Conservation (phyloP, 2,113 vertebrate genomes). For the Leptosomus discolor region DNA sequence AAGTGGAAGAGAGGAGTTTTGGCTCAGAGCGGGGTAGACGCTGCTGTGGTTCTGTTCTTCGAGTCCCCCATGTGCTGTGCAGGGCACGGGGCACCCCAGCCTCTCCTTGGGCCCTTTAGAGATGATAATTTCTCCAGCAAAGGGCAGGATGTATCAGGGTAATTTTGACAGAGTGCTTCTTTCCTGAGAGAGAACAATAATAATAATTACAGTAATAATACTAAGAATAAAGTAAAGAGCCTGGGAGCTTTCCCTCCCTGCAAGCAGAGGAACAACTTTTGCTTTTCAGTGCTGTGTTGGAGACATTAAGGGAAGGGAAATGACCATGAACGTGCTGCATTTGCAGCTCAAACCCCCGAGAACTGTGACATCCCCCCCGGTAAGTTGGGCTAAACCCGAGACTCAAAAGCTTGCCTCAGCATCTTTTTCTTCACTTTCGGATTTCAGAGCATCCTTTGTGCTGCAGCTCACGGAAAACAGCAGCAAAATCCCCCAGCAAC, state of each 20-base stretch:
- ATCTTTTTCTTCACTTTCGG: not conserved
- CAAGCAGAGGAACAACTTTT: not conserved
- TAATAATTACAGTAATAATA: not conserved
- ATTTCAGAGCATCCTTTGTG: not conserved
- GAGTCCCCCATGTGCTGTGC: not conserved
- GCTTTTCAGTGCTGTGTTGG: not conserved
- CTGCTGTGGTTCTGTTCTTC: not conserved
- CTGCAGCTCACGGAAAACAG: rapidly evolving
- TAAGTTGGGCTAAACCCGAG: not conserved
- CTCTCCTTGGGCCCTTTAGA: not conserved
- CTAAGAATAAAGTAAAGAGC: not conserved
- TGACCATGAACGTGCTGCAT: not conserved
- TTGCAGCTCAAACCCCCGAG: not conserved
- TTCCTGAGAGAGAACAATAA: not conserved
- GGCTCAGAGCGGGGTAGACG: not conserved
- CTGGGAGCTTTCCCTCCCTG: not conserved
- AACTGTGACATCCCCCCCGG: no score
- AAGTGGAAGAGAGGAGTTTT: not conserved
- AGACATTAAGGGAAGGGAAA: not conserved
- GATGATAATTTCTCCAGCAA: not conserved
- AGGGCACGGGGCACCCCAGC: not conserved
- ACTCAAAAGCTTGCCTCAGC: not conserved
- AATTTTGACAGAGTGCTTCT: not conserved
- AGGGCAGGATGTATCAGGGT: not conserved
- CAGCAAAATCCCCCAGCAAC: not conserved